Conservation (phyloP, 2,113 vertebrate species). For the Pteropus alecto region DNA sequence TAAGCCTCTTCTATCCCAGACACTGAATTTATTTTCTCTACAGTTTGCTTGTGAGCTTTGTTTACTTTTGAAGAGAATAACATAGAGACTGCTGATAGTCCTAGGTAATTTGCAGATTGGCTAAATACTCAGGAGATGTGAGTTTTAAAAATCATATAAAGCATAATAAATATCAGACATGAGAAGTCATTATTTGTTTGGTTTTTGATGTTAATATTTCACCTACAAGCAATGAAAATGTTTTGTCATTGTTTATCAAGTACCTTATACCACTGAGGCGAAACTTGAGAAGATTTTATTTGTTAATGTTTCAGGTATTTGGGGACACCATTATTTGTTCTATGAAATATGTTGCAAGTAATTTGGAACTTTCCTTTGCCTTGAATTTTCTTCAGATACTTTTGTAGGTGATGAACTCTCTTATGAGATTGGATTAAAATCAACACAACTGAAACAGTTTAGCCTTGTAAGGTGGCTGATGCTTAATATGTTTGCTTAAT, state of each 20-base stretch:
- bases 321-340: constrained; percentile 10
- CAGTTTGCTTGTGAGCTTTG: not conserved
- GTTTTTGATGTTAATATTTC: constrained; percentile 28
- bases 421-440: constrained; percentile 59
- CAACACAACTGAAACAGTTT: constrained; percentile 64
- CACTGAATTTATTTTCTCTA: not conserved
- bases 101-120: not conserved
- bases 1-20: not conserved
- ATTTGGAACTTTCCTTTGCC: not conserved
- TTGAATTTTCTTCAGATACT: constrained; percentile 16
- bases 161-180: not conserved
- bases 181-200: not conserved
- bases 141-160: not conserved
- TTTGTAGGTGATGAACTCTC: constrained; percentile 27
- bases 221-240: not conserved
- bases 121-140: not conserved
- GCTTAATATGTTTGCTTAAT: constrained; percentile 89
- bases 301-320: not conserved
- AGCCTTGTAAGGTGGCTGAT: constrained; percentile 79
- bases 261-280: not conserved
- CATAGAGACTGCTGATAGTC: not conserved
- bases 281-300: constrained; percentile 23
- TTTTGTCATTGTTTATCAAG: not conserved
- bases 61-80: not conserved
- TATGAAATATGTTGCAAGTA: not conserved